Conservation (phyloP, 2,888 invertebrate genomes). For the Andrena flavipes region DNA sequence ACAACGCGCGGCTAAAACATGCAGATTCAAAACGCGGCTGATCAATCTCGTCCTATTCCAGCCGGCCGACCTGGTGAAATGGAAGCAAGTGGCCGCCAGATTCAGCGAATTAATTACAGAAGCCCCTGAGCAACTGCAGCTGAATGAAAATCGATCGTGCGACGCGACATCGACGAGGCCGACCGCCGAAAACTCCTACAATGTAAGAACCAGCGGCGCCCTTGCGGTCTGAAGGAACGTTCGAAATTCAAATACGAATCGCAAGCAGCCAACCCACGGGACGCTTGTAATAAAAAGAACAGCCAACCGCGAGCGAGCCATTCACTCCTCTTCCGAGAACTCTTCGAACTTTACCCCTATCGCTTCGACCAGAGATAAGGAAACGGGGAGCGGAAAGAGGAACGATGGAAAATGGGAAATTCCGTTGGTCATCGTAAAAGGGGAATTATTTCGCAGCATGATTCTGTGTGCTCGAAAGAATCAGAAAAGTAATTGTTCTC, state of each 20-base stretch:
- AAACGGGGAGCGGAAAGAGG: no score
- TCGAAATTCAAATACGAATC: not conserved
- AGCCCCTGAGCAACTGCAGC: slow-evolving; percentile 72
- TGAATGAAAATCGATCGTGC: slow-evolving; percentile 53
- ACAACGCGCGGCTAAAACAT: not conserved
- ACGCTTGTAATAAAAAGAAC: not conserved
- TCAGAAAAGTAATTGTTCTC: no score
- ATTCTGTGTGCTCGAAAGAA: no score
- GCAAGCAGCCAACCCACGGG: not conserved
- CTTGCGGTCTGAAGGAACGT: slow-evolving; percentile 3
- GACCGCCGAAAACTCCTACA: slow-evolving; percentile 22
- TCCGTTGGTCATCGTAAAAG: no score
- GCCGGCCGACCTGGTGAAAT: slow-evolving; percentile 75
- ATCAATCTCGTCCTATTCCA: slow-evolving; percentile 48
- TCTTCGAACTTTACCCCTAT: no score
- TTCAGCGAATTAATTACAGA: slow-evolving; percentile 79
- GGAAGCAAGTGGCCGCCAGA: slow-evolving; percentile 78
- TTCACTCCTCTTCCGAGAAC: no score
- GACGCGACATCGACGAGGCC: slow-evolving; percentile 42
- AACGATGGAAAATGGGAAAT: no score
- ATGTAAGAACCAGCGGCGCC: slow-evolving; percentile 47
- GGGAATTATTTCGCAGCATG: no score
- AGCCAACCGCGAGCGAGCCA: no score
- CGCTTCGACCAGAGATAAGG: no score
- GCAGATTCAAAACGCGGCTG: slow-evolving; percentile 3